Percentiles rank a stretch among this genome's conserved stretches.
These are phyloP conservation scores for Misgurnus anguillicaudatus DNA, from an alignment of 2,113 vertebrate species.

Conservation along the genomic window DNA sequence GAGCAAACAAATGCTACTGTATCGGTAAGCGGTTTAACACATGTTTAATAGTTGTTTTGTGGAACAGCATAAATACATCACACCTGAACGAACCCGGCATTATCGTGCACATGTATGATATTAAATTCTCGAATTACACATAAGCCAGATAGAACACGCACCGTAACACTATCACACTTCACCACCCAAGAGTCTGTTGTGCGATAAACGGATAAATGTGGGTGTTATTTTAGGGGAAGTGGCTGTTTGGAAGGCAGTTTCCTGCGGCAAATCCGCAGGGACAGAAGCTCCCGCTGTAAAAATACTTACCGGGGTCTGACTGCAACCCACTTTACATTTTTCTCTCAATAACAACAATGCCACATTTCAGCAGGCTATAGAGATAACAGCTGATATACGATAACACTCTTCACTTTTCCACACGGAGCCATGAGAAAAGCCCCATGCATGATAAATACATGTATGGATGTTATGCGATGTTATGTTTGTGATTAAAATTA, in stretches of 20 bases:
- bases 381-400: not conserved
- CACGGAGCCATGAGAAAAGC: not conserved
- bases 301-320: slow-evolving; percentile 43
- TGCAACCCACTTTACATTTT: slow-evolving; percentile 37
- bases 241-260: slow-evolving; percentile 56
- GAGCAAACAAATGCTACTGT: slow-evolving; percentile 40
- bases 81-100: not conserved
- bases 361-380: not conserved
- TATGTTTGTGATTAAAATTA: no score
- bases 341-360: slow-evolving; percentile 35
- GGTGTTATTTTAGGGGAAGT: slow-evolving; percentile 59
- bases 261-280: slow-evolving; percentile 52
- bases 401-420: not conserved
- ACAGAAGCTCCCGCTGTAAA: slow-evolving; percentile 45
- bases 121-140: not conserved
- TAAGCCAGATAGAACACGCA: not conserved
- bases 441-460: no score
- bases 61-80: not conserved
- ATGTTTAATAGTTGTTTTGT: not conserved
- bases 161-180: not conserved
- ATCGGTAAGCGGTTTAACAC: slow-evolving; percentile 36
- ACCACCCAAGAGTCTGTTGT: slow-evolving; percentile 19
- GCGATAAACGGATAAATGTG: slow-evolving; percentile 46
- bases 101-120: not conserved
- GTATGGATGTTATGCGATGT: no score